These are phyloP conservation scores for Chironomus riparius DNA, from an alignment of 2,888 invertebrate genomes.

Conservation along the genomic window DNA sequence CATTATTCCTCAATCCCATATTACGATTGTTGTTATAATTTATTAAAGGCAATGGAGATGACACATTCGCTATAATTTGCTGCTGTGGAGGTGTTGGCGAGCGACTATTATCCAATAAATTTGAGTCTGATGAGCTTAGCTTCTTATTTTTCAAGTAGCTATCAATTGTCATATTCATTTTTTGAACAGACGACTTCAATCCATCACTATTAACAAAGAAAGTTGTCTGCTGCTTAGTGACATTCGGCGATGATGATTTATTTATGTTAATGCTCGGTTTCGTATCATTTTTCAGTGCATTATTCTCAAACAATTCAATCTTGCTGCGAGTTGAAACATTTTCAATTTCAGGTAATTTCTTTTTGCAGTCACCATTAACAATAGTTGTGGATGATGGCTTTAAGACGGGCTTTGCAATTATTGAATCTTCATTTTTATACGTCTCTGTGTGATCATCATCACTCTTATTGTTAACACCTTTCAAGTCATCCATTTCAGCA, in stretches of 20 bases:
- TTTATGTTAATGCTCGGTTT: background rate
- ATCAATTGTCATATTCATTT: slow-evolving; percentile 42
- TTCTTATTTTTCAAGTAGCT: slow-evolving; percentile 42
- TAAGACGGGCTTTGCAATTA: background rate
- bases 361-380: slow-evolving; percentile 36
- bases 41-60: background rate
- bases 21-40: background rate
- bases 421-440: slow-evolving; percentile 3
- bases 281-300: slow-evolving; percentile 3
- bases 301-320: slow-evolving; percentile 38
- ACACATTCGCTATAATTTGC: background rate
- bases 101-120: slow-evolving; percentile 15
- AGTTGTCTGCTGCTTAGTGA: background rate
- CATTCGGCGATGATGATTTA: slow-evolving; percentile 9
- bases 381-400: background rate
- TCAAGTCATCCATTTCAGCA: background rate
- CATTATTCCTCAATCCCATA: background rate
- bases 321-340: slow-evolving; percentile 32
- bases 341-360: slow-evolving; percentile 29
- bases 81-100: slow-evolving; percentile 13
- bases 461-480: background rate
- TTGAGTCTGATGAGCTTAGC: slow-evolving; percentile 30
- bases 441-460: background rate
- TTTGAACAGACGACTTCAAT: slow-evolving; percentile 41
- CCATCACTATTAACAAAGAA: slow-evolving; percentile 32